Conservation (phyloP, 1,140 invertebrate species). For the Psix sp. region DNA sequence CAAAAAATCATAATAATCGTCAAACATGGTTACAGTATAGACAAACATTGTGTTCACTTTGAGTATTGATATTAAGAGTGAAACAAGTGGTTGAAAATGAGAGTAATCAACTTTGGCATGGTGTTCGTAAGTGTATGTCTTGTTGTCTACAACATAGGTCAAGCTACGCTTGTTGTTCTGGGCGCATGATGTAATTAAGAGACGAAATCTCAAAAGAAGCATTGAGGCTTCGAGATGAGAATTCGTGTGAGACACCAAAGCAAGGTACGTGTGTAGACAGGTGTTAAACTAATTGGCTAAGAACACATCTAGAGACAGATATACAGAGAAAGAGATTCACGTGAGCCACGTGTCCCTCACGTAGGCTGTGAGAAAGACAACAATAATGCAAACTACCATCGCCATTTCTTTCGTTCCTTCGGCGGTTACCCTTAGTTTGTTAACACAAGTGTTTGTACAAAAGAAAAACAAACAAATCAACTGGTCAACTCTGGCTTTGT, state of each 20-base stretch:
- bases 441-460: conserved; percentile 3
- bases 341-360: conserved; percentile 38
- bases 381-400: conserved; percentile 57
- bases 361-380: conserved; percentile 39
- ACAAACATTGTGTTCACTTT: conserved; percentile 62
- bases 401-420: conserved; percentile 46
- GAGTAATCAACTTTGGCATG: conserved; percentile 39
- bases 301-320: conserved; percentile 58
- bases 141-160: conserved; percentile 56
- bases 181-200: conserved; percentile 53
- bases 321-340: conserved; percentile 56
- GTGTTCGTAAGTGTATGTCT: conserved; percentile 51
- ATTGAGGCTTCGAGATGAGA: conserved; percentile 43
- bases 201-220: conserved; percentile 56
- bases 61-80: conserved; percentile 54
- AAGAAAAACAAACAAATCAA: conserved; percentile 35
- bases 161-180: conserved; percentile 61
- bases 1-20: conserved; percentile 46
- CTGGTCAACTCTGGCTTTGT: neutral
- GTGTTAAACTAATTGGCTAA: conserved; percentile 55
- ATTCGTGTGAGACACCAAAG: conserved; percentile 55
- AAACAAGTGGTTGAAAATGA: conserved; percentile 54
- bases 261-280: conserved; percentile 59
- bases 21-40: conserved; percentile 40
- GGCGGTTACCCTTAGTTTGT: conserved; percentile 48